Conservation (phyloP, 2,888 invertebrate genomes). For the Sinelater perroti region DNA sequence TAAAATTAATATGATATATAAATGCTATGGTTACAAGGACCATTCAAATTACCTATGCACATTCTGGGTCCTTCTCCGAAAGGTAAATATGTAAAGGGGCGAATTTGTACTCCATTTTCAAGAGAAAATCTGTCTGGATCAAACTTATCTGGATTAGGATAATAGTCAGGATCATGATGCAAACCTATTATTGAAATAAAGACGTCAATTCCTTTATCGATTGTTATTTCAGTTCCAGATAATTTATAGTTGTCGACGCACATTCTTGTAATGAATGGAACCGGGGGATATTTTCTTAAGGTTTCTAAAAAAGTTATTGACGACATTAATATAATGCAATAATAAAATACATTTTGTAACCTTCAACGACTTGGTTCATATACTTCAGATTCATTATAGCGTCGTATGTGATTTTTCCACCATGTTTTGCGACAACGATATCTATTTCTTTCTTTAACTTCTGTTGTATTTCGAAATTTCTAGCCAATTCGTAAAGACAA, state of each 20-base stretch:
- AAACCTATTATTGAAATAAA: conserved; percentile 46
- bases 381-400: conserved; percentile 62
- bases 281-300: conserved; percentile 49
- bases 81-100: conserved; percentile 65
- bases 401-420: conserved; percentile 60
- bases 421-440: conserved; percentile 52
- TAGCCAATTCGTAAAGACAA: conserved; percentile 53
- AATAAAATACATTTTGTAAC: too few species aligned
- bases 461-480: conserved; percentile 56
- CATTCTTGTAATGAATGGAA: conserved; percentile 45
- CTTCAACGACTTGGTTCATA: conserved; percentile 59
- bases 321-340: neutral
- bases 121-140: too few species aligned
- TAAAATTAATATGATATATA: too few species aligned
- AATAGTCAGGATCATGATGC: conserved; percentile 49
- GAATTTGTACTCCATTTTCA: conserved; percentile 65
- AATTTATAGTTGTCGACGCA: conserved; percentile 47
- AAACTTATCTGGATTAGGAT: conserved; percentile 55
- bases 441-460: conserved; percentile 59
- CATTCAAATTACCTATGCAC: conserved; percentile 63
- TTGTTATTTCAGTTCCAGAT: conserved; percentile 43
- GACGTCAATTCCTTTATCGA: conserved; percentile 45
- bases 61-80: conserved; percentile 68
- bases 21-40: too few species aligned
- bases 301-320: conserved; percentile 52